Evolutionary conservation across 2,113 vertebrate genomes (phyloP).

Genomic region (Mustelus asterias): DNA sequence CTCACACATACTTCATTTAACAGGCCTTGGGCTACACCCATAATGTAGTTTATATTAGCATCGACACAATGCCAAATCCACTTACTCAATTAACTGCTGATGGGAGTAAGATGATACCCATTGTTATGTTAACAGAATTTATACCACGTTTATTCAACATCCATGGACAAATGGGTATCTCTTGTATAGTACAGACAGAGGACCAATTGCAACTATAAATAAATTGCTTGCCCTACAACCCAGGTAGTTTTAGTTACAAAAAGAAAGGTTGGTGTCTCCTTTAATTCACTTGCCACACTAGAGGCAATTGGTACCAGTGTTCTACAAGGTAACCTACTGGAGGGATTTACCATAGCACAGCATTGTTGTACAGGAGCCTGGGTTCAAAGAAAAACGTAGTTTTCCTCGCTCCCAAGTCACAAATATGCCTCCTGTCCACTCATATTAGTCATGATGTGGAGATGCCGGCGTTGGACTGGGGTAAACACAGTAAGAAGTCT

Average conservation of each 20-base stretch:
- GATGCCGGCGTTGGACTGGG: no score
- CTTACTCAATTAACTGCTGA: not conserved
- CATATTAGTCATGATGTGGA: no score
- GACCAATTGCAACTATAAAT: not conserved
- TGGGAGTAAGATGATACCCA: not conserved
- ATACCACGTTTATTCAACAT: not conserved
- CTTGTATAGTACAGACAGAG: not conserved
- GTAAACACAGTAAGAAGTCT: no score
- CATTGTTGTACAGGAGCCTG: not conserved
- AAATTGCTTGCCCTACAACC: not conserved
- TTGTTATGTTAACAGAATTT: not conserved
- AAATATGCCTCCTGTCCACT: not conserved
- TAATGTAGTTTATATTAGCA: constrained; percentile 9
- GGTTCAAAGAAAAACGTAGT: not conserved
- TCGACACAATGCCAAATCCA: not conserved
- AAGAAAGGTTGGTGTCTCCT: not conserved
- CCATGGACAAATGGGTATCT: not conserved
- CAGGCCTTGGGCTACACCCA: not conserved
- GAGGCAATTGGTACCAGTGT: not conserved
- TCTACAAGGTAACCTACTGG: not conserved
- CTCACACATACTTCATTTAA: not conserved
- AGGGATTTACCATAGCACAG: not conserved
- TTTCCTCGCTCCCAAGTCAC: not conserved
- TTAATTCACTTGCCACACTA: not conserved
- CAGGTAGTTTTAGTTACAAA: not conserved